These are phyloP conservation scores for Meloidogyne chitwoodi DNA, from an alignment of 1,140 invertebrate species.

Conservation along the genomic window DNA sequence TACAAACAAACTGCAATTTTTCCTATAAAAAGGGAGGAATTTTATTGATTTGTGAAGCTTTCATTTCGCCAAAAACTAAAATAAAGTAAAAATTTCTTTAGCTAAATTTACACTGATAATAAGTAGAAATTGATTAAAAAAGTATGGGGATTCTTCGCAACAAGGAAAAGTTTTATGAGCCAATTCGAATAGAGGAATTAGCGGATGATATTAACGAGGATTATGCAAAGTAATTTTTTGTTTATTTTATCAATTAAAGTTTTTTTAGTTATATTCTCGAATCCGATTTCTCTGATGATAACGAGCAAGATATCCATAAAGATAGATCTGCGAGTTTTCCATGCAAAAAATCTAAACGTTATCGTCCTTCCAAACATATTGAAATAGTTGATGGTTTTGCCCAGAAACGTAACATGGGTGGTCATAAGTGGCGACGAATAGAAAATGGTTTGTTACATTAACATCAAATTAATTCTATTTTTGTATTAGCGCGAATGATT, in stretches of 20 bases:
- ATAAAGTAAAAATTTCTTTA: too few species aligned
- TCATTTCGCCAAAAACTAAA: too few species aligned
- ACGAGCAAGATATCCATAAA: conserved; percentile 15
- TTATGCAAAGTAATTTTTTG: conserved; percentile 25
- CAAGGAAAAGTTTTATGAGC: not conserved
- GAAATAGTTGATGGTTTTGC: conserved; percentile 37
- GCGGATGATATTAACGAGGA: conserved; percentile 5
- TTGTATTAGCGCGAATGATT: conserved; percentile 33
- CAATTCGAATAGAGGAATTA: conserved; percentile 33
- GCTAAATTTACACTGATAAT: not conserved
- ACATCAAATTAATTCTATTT: not conserved
- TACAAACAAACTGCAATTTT: too few species aligned
- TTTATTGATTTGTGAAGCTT: too few species aligned
- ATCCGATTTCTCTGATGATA: conserved; percentile 17
- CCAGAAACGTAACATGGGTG: conserved; percentile 55
- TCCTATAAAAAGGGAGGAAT: too few species aligned
- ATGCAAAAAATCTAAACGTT: conserved; percentile 7
- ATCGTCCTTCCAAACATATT: not conserved
- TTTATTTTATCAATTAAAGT: not conserved
- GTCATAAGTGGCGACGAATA: conserved; percentile 49
- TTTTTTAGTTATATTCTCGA: conserved; percentile 32
- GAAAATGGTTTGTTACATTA: conserved; percentile 47
- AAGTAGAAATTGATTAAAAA: not conserved
- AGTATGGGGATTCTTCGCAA: conserved; percentile 32
- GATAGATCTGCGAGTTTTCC: not conserved